These are phyloP conservation scores for Drosophila sucinea DNA, from an alignment of 1,140 invertebrate species.

Conservation along the genomic window DNA sequence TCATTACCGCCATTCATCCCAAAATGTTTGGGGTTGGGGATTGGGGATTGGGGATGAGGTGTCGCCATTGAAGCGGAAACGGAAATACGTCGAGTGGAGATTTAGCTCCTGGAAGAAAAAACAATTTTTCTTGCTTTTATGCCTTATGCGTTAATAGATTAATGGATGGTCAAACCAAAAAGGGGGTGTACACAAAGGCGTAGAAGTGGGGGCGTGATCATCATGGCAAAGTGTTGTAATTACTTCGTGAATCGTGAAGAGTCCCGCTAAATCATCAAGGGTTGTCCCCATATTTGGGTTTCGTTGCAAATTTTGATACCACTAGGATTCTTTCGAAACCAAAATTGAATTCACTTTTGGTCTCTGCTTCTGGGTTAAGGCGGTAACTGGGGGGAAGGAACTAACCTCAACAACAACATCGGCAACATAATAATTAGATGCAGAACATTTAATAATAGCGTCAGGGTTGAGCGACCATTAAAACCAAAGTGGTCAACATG, in stretches of 20 bases:
- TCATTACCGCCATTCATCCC: constrained; percentile 80
- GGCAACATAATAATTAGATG: constrained; percentile 68
- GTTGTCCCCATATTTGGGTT: not conserved
- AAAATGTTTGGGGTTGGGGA: not conserved
- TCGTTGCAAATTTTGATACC: not conserved
- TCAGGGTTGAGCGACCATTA: constrained; percentile 61
- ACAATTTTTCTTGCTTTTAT: constrained; percentile 23
- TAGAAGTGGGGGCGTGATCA: constrained; percentile 19
- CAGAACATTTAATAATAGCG: constrained; percentile 74
- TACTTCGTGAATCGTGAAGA: constrained; percentile 16
- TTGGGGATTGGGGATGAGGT: not conserved
- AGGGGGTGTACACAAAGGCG: not conserved
- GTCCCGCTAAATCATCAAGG: not conserved
- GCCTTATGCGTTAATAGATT: constrained; percentile 74
- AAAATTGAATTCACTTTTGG: not conserved
- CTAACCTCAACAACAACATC: constrained; percentile 28
- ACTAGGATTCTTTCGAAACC: not conserved
- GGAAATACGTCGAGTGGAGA: constrained; percentile 63
- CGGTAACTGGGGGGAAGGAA: not conserved
- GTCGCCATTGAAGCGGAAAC: constrained; percentile 74
- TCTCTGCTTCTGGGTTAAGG: not conserved
- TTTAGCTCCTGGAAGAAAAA: constrained; percentile 35
- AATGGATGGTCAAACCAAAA: constrained; percentile 42
- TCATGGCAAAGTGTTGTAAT: constrained; percentile 32
- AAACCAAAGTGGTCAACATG: constrained; percentile 71